Evolutionary conservation across 2,797 vertebrate genomes (phyloP), one percentile per base, ranked within the genome.

Genomic region (Rhadinocentrus ornatus): DNA sequence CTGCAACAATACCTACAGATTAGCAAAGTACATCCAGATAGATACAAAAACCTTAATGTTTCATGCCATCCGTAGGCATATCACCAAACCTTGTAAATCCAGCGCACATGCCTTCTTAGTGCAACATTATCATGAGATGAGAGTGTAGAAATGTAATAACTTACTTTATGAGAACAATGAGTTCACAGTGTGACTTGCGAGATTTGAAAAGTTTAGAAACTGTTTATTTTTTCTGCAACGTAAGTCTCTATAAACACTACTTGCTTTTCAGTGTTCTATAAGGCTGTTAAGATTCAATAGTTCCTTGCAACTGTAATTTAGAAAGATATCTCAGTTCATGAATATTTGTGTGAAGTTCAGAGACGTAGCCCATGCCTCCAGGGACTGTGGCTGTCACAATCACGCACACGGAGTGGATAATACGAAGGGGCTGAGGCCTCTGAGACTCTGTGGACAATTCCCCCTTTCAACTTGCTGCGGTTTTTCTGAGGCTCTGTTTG

Each of bases 301-400:
- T 70, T 34, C 6, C 59, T 65, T 9, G 52, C 13, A 48, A 22
- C 24, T 52, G 64, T 66, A 20, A 64, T 63, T 60, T 56, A 39
- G 27, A 69, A 12, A 37, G 11, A 54, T 31, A 57, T 27, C 34
- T 24, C 5, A 53, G 9, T 31, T 26, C 34, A 5, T 73, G 48
- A 37, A 27, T 54, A 32, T 77, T 41, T 78, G 34, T 78, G 34
- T 66, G 34, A 41, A 37, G 53, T 55, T 82, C 66, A 74, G 41
- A 66, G 58, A 58, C 54, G 53, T 58, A 73, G 66, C 62, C 31
- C 41, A 5, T 66, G 55, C 66, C 73, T 78, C 81, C 48, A 50
- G 79, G 73, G 80, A 75, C 59, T 13, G 34, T 41, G 20, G 58
- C 77, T 71, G 77, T 76, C 69, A 68, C 65, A 62, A 22, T 27